These are phyloP conservation scores for Coreoperca whiteheadi DNA, from an alignment of 2,113 vertebrate species.

Conservation along the genomic window DNA sequence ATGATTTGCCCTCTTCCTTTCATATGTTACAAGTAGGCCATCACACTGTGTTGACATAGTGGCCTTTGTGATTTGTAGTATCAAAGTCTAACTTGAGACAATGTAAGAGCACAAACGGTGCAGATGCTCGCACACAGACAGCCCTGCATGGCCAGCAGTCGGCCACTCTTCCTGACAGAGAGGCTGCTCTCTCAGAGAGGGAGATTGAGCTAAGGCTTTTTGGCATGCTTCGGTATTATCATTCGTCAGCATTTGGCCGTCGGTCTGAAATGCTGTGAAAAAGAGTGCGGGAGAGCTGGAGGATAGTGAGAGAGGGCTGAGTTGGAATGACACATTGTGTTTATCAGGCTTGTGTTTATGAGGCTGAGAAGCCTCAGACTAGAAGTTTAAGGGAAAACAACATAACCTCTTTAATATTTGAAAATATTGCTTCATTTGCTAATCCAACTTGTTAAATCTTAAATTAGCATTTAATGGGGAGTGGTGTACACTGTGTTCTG, in stretches of 20 bases:
- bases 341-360: constrained; percentile 11
- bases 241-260: constrained; percentile 46
- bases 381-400: background rate
- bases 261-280: constrained; percentile 39
- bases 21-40: constrained; percentile 3
- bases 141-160: background rate
- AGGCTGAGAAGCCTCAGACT: background rate
- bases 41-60: constrained; percentile 43
- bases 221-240: constrained; percentile 46
- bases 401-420: background rate
- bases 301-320: background rate
- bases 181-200: constrained; percentile 27
- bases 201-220: constrained; percentile 58
- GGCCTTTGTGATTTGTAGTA: constrained; percentile 32
- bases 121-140: constrained; percentile 4
- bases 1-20: constrained; percentile 5
- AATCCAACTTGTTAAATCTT: constrained; percentile 20
- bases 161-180: constrained; percentile 28
- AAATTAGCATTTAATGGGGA: constrained; percentile 5
- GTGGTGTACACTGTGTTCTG: constrained; percentile 10
- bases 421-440: background rate
- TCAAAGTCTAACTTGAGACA: constrained; percentile 40
- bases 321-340: background rate
- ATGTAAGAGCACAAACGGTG: constrained; percentile 20
- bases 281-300: constrained; percentile 16